phyloP scores from a whole-genome alignment of 2,113 vertebrate genomes.

The Sylvietta virens region DNA sequence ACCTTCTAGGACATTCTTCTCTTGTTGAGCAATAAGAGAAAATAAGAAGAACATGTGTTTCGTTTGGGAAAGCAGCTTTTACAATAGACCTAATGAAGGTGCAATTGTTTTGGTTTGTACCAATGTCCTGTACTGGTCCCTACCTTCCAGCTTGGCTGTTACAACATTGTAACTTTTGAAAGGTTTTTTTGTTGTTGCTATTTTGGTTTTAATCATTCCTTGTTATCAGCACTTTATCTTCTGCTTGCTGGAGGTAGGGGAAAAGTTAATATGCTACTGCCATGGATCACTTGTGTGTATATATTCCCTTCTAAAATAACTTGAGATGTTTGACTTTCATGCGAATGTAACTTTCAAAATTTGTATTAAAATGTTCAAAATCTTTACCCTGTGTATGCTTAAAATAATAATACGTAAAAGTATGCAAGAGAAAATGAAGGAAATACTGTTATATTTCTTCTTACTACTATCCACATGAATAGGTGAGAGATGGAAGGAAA shows the following conservation, averaged over 20 bases:
- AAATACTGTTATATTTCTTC: background rate
- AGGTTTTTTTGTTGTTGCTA: background rate
- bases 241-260: background rate
- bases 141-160: background rate
- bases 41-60: background rate
- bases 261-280: background rate
- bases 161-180: background rate
- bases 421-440: background rate
- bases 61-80: background rate
- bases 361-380: background rate
- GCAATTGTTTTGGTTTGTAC: background rate
- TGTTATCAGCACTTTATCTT: background rate
- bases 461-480: background rate
- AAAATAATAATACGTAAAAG: background rate
- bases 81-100: background rate
- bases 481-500: background rate
- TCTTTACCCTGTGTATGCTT: background rate
- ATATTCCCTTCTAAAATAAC: background rate
- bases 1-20: background rate
- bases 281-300: background rate
- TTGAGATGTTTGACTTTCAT: background rate
- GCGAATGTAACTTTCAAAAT: background rate
- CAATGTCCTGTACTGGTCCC: background rate
- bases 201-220: background rate
- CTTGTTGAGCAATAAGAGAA: background rate